Percentiles rank a stretch among this genome's conserved stretches.
Evolutionary conservation across 1,140 invertebrate species (phyloP).

Genomic region (Danaus melanippus): DNA sequence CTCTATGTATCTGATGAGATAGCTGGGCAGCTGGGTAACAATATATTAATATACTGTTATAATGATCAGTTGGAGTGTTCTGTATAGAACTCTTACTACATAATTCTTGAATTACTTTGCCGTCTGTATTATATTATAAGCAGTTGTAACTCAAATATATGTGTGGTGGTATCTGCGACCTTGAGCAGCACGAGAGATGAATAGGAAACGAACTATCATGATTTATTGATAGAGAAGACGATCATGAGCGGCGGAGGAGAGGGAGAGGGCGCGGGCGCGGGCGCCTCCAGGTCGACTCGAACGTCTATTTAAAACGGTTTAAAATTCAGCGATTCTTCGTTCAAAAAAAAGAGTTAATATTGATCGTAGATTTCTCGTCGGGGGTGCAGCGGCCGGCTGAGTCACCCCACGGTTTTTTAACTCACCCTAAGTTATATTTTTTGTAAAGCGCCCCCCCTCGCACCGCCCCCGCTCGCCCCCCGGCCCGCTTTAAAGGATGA

Average conservation of each 20-base stretch:
- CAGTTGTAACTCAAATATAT: not conserved
- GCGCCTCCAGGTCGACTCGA: conserved; percentile 5
- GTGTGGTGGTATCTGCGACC: conserved; percentile 44
- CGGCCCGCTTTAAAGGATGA: conserved; percentile 72
- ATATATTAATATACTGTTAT: too few relatives aligned
- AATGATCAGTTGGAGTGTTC: too few relatives aligned
- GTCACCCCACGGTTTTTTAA: conserved; percentile 73
- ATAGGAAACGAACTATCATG: conserved; percentile 26
- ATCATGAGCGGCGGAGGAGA: conserved; percentile 3
- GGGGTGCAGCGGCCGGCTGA: conserved; percentile 71
- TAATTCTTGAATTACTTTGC: too few relatives aligned
- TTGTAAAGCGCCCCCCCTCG: conserved; percentile 61
- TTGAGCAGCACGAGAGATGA: conserved; percentile 43
- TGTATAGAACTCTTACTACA: too few relatives aligned
- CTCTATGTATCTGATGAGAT: too few relatives aligned
- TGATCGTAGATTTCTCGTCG: conserved; percentile 72
- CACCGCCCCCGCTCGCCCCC: conserved; percentile 25
- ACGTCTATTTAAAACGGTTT: conserved; percentile 51
- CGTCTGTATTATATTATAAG: too few relatives aligned
- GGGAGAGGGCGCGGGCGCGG: conserved; percentile 6
- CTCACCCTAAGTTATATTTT: conserved; percentile 74
- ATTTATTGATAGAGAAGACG: conserved; percentile 34
- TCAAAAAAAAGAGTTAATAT: conserved; percentile 74
- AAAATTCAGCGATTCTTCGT: conserved; percentile 66
- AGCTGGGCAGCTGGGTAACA: too few relatives aligned